A percentile compares a stretch with the other conserved stretches of the same genome.
These are phyloP conservation scores for Diarsia brunnea DNA, from an alignment of 2,888 invertebrate species.

Conservation along the genomic window DNA sequence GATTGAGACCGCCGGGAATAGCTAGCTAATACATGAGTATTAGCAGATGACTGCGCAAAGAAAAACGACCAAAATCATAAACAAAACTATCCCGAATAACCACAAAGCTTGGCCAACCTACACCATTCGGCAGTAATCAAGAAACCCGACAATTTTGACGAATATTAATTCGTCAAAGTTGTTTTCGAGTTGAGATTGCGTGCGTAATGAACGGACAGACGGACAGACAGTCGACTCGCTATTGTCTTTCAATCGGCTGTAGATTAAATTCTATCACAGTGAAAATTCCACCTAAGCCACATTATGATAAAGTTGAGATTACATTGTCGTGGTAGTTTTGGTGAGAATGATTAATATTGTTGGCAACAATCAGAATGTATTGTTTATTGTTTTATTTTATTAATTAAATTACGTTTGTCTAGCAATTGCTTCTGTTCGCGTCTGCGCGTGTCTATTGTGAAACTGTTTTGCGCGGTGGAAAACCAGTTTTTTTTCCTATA, in stretches of 20 bases:
- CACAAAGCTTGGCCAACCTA: conserved; percentile 60
- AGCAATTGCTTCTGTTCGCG: conserved; percentile 38
- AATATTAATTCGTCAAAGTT: conserved; percentile 87
- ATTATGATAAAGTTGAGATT: conserved; percentile 11
- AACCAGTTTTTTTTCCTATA: not conserved
- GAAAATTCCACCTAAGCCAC: conserved; percentile 19
- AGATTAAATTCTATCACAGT: conserved; percentile 58
- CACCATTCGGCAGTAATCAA: conserved; percentile 78
- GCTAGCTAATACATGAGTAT: not conserved
- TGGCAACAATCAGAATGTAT: conserved; percentile 63
- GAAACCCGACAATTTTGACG: conserved; percentile 83
- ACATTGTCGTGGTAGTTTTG: not conserved
- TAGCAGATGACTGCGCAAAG: too few relatives aligned
- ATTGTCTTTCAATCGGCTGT: conserved; percentile 66
- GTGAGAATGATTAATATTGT: conserved; percentile 62
- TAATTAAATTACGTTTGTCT: conserved; percentile 63
- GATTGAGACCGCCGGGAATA: too few relatives aligned
- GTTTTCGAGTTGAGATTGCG: conserved; percentile 86
- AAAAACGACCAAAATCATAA: not conserved
- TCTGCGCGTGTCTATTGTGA: conserved; percentile 10
- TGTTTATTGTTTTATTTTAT: conserved; percentile 66
- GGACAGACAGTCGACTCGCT: conserved; percentile 68
- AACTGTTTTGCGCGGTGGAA: not conserved
- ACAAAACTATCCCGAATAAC: not conserved
- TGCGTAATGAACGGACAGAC: conserved; percentile 82